phyloP scores from a whole-genome alignment of 2,888 invertebrate species.

The Galerucella nymphaeae region DNA sequence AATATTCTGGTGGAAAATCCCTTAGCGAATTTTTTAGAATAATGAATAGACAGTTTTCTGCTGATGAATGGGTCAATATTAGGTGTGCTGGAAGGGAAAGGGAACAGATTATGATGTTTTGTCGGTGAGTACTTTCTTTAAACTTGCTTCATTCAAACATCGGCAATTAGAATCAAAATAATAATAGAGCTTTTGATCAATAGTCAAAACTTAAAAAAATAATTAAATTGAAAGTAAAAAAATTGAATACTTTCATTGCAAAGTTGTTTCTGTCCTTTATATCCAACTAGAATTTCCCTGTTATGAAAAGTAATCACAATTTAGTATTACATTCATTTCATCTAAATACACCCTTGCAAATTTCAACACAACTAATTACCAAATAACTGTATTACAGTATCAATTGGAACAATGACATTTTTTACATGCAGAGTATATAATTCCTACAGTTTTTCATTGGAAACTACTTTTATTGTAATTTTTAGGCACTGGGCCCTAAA shows the following conservation, averaged over 20 bases:
- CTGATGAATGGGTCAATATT: conserved; percentile 84
- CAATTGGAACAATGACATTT: not conserved
- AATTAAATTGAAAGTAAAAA: too few species aligned
- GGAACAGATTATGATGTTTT: conserved; percentile 83
- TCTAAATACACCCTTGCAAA: too few species aligned
- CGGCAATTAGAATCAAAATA: not conserved
- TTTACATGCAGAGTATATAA: not conserved
- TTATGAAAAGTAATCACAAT: too few species aligned
- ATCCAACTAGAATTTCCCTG: too few species aligned
- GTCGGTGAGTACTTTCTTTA: conserved; percentile 55
- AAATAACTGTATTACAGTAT: too few species aligned
- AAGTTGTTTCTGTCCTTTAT: too few species aligned
- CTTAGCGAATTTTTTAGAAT: conserved; percentile 85
- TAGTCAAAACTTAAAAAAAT: too few species aligned
- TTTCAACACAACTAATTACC: too few species aligned
- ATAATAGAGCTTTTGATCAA: not conserved
- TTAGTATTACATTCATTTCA: too few species aligned
- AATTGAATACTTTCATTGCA: too few species aligned
- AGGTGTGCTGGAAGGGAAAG: conserved; percentile 68
- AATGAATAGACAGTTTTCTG: conserved; percentile 88
- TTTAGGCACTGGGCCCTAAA: conserved; percentile 89
- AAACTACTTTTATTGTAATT: conserved; percentile 14
- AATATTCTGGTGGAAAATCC: conserved; percentile 77
- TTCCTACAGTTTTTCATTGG: not conserved
- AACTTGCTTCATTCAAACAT: not conserved